Evolutionary conservation across 1,140 invertebrate species (phyloP).

Genomic region (Leptoteleia sp.): DNA sequence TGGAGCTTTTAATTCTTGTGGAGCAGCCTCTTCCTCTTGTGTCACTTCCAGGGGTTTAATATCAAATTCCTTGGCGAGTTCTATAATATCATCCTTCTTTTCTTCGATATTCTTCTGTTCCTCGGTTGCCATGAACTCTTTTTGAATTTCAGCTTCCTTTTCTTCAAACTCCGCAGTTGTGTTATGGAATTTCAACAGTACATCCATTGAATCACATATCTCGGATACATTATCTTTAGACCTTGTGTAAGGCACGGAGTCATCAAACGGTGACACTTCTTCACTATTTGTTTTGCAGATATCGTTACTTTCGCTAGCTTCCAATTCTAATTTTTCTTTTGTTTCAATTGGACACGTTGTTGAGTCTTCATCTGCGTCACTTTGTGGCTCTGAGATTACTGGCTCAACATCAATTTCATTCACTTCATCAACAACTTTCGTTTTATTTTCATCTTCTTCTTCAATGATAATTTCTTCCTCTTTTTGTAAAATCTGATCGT

Average conservation of each 20-base stretch:
- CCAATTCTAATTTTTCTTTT: slow-evolving; percentile 25
- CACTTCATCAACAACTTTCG: neutral
- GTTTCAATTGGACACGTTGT: slow-evolving; percentile 51
- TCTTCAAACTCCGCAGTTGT: slow-evolving; percentile 73
- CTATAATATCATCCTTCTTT: slow-evolving; percentile 9
- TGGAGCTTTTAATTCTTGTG: neutral
- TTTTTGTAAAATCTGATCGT: too few species aligned
- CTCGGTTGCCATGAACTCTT: slow-evolving; percentile 46
- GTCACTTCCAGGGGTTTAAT: neutral
- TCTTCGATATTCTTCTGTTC: slow-evolving; percentile 57
- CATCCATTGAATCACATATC: neutral
- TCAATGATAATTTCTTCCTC: too few species aligned
- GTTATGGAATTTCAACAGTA: slow-evolving; percentile 67
- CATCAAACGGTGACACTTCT: slow-evolving; percentile 23
- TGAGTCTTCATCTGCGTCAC: slow-evolving; percentile 24
- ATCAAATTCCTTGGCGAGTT: slow-evolving; percentile 18
- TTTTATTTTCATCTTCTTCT: too few species aligned
- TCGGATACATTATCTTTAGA: slow-evolving; percentile 26
- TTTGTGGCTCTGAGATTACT: slow-evolving; percentile 6
- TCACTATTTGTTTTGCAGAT: slow-evolving; percentile 27
- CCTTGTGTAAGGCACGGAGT: slow-evolving; percentile 26
- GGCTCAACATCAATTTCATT: neutral
- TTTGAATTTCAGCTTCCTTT: slow-evolving; percentile 48
- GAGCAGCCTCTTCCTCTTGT: neutral
- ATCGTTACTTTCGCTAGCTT: slow-evolving; percentile 10